Conservation (phyloP, 2,888 invertebrate genomes). For the Microdon myrmicae region DNA sequence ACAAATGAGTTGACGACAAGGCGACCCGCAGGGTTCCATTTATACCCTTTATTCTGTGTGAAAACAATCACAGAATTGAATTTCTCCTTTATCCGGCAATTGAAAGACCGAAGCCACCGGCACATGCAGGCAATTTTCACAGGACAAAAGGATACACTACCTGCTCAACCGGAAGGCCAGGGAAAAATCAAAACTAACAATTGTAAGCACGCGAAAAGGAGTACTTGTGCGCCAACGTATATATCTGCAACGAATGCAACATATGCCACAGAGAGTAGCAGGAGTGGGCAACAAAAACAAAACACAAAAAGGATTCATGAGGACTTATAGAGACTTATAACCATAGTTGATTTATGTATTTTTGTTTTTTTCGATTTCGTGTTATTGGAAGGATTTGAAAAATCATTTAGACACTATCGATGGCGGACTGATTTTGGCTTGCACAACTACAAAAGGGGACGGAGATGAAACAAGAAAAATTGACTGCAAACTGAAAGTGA, state of each 20-base stretch:
- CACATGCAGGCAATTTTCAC: conserved; percentile 2
- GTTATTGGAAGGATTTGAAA: conserved; percentile 9
- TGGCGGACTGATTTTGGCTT: not conserved
- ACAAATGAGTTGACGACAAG: conserved; percentile 1
- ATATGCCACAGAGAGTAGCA: too few species aligned
- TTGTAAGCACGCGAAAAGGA: conserved; percentile 11
- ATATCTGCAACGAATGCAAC: conserved; percentile 19
- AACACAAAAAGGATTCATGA: not conserved
- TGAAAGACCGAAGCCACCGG: conserved; percentile 9
- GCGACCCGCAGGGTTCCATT: conserved; percentile 1
- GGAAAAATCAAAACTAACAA: conserved; percentile 9
- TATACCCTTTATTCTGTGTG: conserved; percentile 16
- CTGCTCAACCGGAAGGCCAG: conserved; percentile 16
- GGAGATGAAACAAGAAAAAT: not conserved
- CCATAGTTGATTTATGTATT: conserved; percentile 22
- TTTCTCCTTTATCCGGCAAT: conserved; percentile 19
- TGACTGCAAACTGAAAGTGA: conserved; percentile 4
- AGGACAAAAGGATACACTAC: conserved; percentile 17
- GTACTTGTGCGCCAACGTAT: not conserved
- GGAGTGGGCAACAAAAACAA: conserved; percentile 1
- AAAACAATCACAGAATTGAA: conserved; percentile 26
- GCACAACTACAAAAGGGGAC: not conserved
- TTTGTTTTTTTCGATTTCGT: too few species aligned
- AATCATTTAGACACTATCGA: conserved; percentile 9
- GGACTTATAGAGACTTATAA: conserved; percentile 16